Base-by-base conservation (phyloP, 2,113 vertebrate species). In the Chlorodrepanis virens region DNA sequence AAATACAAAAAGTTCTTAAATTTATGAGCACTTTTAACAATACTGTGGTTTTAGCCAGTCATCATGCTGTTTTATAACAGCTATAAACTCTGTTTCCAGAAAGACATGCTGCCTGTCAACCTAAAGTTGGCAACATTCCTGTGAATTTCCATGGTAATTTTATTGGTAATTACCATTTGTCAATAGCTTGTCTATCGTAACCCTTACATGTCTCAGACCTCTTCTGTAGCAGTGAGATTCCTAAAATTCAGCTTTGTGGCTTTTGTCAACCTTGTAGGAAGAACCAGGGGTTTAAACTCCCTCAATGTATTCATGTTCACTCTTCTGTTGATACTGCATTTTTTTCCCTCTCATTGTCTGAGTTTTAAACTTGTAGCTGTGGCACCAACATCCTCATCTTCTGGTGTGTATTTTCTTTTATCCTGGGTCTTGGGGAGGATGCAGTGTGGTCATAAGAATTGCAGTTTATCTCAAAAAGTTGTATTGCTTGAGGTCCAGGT, bases 281-380 rank as follows among this genome's bases (percentile, higher is more conserved):
- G 35, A 78, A 18, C 1, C 4, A 3, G 29, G 61, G 22, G 11
- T 64, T 67, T 67, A 22, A 67, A n/a, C 6, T 24, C 68, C 2
- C 2, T 61, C 27, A 40, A 1, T 39, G 9, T 61, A 35, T 18
- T 6, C 0, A 0, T 70, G 33, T 65, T 86, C 31, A 6, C 14
- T 56, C 2, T 74, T 57, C 19, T n/a, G 3, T 67, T 40, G 31
- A 21, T 50, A 3, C 0, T 64, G 3, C 1, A 0, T 2, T 29
- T 11, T 27, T 9, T 9, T 59, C 21, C 5, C 23, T 76, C 45
- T 87, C 28, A 3, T 5, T 39, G 0, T 39, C 23, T n/a, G 7
- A 14, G 10, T 82, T 83, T 74, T 47, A 64, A 19, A 53, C 21
- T 42, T 76, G 14, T 1, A 20, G 8, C 45, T 64, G 8, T 53